These are phyloP conservation scores for Drosophila carrolli DNA, from an alignment of 1,140 invertebrate species.

Conservation along the genomic window DNA sequence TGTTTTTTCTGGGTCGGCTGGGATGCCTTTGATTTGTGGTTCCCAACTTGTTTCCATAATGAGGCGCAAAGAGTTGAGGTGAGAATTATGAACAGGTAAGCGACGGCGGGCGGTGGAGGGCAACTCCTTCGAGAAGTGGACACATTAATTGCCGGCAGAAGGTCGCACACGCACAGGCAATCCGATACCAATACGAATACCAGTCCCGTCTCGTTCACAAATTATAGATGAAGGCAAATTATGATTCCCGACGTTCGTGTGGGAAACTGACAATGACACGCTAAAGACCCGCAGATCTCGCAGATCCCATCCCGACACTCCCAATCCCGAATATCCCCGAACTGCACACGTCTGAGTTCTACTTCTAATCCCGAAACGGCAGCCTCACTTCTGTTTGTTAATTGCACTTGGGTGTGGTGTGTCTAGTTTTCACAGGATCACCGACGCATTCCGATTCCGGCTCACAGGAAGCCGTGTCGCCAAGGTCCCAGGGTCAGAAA, in stretches of 20 bases:
- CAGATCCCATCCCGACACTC: slow-evolving; percentile 27
- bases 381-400: slow-evolving; percentile 82
- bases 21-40: slow-evolving; percentile 65
- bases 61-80: slow-evolving; percentile 46
- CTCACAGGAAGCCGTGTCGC: slow-evolving; percentile 64
- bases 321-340: background rate
- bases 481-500: slow-evolving; percentile 17
- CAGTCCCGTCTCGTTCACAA: slow-evolving; percentile 17
- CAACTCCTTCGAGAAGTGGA: slow-evolving; percentile 35
- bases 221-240: slow-evolving; percentile 53
- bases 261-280: slow-evolving; percentile 65
- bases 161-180: slow-evolving; percentile 52
- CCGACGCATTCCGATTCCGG: slow-evolving; percentile 15
- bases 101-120: background rate
- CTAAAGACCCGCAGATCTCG: slow-evolving; percentile 35
- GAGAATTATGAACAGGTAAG: slow-evolving; percentile 45
- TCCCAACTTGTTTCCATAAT: slow-evolving; percentile 61
- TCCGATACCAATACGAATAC: background rate
- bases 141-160: slow-evolving; percentile 67
- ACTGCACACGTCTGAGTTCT: slow-evolving; percentile 51
- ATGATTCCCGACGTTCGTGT: slow-evolving; percentile 41
- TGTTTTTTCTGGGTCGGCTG: slow-evolving; percentile 45
- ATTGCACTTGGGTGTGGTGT: slow-evolving; percentile 63
- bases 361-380: slow-evolving; percentile 65
- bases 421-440: slow-evolving; percentile 76